phyloP scores from a whole-genome alignment of 2,797 vertebrate species.

The Psittacula echo region DNA sequence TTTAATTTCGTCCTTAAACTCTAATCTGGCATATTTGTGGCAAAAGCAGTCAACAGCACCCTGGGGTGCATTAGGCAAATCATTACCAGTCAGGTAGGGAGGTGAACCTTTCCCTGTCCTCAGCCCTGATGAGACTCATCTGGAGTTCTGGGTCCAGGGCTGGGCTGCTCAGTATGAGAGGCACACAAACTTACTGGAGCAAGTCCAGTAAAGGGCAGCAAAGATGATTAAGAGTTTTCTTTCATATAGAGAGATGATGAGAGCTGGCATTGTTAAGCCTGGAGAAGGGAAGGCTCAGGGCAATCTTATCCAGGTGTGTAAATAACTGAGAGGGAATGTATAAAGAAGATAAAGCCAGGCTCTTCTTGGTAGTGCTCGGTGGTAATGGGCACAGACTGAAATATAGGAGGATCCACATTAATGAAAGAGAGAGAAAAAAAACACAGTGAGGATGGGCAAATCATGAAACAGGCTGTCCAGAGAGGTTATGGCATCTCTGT shows the following conservation, averaged over 20 bases:
- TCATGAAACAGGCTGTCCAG: neutral
- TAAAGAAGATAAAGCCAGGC: neutral
- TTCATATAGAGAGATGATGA: neutral
- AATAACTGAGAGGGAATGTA: neutral
- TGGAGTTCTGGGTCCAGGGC: neutral
- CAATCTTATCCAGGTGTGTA: neutral
- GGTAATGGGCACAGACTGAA: neutral
- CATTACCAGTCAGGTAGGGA: accelerated
- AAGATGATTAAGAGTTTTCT: neutral
- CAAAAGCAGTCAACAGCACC: neutral
- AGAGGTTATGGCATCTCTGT: neutral
- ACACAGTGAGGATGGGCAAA: neutral
- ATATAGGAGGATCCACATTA: neutral
- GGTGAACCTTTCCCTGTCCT: neutral
- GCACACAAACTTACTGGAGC: neutral
- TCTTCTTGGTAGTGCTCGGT: neutral
- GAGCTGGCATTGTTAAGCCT: neutral
- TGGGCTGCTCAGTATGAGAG: neutral
- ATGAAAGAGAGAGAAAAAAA: neutral
- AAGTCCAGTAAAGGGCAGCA: neutral
- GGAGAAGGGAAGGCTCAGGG: neutral
- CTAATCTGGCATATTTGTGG: neutral
- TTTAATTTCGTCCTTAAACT: neutral
- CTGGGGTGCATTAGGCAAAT: neutral
- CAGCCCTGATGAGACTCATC: neutral